A percentile compares a stretch with the other conserved stretches of the same genome.
Conservation (phyloP, 92 coral and sea anemone species). For the Umimayanthus chanpuru region DNA sequence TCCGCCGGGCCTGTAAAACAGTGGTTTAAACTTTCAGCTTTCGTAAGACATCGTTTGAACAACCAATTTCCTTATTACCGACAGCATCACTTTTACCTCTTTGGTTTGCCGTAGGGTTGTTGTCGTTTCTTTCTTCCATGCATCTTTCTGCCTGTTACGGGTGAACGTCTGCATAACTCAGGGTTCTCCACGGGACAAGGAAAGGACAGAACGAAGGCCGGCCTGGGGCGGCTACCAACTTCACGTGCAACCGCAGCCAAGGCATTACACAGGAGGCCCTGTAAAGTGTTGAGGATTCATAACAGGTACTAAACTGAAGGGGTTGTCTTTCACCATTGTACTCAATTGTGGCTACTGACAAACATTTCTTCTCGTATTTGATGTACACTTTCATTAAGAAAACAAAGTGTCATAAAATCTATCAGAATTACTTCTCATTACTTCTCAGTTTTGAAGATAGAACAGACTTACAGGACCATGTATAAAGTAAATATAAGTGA, state of each 20-base stretch:
- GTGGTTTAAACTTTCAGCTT: no score
- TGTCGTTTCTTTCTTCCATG: conserved; percentile 27
- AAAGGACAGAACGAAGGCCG: conserved; percentile 75
- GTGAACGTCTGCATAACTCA: conserved; percentile 38
- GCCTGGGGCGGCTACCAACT: conserved; percentile 69
- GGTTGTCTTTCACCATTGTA: no score
- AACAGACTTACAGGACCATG: no score
- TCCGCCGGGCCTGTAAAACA: no score
- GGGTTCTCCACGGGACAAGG: conserved; percentile 70
- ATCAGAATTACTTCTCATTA: no score
- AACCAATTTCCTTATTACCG: neutral
- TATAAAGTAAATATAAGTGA: no score
- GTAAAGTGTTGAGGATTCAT: neutral
- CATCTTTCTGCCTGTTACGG: conserved; percentile 41
- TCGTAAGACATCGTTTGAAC: no score
- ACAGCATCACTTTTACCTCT: neutral
- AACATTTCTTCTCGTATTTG: no score
- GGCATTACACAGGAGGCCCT: conserved; percentile 77
- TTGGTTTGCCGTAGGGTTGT: conserved; percentile 1
- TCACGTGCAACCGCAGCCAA: conserved; percentile 70
- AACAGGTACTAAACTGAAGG: neutral
- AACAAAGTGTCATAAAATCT: no score
- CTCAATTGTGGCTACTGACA: no score
- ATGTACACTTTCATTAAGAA: no score
- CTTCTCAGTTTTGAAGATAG: no score